These are phyloP conservation scores for Oceanites oceanicus DNA, from an alignment of 2,113 vertebrate genomes.

Conservation along the genomic window DNA sequence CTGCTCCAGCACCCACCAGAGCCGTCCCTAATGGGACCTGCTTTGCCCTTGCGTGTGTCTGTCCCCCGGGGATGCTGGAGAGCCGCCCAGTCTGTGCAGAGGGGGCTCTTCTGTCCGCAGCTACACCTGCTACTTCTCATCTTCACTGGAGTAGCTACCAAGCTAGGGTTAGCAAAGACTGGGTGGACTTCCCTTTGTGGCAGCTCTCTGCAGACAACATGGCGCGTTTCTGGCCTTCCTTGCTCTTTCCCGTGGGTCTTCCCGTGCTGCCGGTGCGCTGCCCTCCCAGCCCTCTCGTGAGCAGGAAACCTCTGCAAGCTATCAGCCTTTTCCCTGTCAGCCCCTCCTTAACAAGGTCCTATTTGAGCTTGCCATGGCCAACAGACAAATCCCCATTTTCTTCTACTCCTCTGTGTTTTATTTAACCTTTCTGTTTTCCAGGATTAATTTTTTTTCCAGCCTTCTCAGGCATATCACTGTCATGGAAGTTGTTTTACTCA, in stretches of 20 bases:
- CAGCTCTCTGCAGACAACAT: neutral
- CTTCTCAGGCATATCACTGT: neutral
- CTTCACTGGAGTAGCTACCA: neutral
- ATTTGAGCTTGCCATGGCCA: neutral
- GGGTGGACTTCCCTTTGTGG: neutral
- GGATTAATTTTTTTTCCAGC: neutral
- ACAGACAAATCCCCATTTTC: neutral
- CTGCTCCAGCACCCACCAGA: neutral
- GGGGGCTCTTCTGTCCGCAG: neutral
- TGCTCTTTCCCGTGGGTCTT: neutral
- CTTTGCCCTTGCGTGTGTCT: neutral
- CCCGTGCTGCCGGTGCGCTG: fast-evolving
- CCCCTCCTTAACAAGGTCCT: neutral
- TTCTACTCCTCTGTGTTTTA: neutral
- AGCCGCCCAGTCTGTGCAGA: neutral
- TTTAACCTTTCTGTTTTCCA: neutral
- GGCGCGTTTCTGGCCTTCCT: neutral
- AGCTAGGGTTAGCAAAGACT: neutral
- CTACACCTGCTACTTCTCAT: fast-evolving
- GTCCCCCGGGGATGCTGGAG: neutral
- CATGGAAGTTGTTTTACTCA: neutral
- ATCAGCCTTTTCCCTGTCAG: neutral
- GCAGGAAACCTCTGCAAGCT: neutral
- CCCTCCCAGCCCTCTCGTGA: neutral
- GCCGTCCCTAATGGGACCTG: neutral